A percentile compares a stretch with the other conserved stretches of the same genome.
Conservation (phyloP, 2,888 invertebrate genomes). For the Liodrosophila aerea region DNA sequence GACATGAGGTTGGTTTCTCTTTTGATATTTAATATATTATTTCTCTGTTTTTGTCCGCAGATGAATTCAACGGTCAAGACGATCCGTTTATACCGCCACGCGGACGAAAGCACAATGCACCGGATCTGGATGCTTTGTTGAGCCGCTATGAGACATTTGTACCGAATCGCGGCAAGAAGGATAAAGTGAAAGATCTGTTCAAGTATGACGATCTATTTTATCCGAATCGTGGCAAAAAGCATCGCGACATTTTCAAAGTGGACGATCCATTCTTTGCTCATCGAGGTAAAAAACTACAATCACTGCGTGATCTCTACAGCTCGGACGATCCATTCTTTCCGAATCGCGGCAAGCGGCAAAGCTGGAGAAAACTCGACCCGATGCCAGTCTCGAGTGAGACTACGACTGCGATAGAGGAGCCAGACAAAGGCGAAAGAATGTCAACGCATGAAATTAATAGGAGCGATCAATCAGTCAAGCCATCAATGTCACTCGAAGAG, state of each 20-base stretch:
- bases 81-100: slow-evolving; percentile 81
- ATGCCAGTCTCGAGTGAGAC: slow-evolving; percentile 24
- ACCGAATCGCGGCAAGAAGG: slow-evolving; percentile 82
- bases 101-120: slow-evolving; percentile 79
- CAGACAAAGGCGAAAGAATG: slow-evolving; percentile 62
- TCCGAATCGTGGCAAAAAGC: slow-evolving; percentile 81
- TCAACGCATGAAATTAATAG: slow-evolving; percentile 79
- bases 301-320: slow-evolving; percentile 79
- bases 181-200: slow-evolving; percentile 81
- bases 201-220: slow-evolving; percentile 82
- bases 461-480: slow-evolving; percentile 80
- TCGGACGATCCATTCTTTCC: slow-evolving; percentile 82
- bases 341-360: slow-evolving; percentile 68
- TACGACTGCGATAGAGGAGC: slow-evolving; percentile 33
- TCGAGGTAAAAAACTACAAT: slow-evolving; percentile 80
- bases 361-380: slow-evolving; percentile 44
- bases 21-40: background rate
- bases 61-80: slow-evolving; percentile 47
- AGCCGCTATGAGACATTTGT: slow-evolving; percentile 80
- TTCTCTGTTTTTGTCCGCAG: slow-evolving; percentile 17
- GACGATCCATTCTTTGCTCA: slow-evolving; percentile 81
- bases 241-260: slow-evolving; percentile 45
- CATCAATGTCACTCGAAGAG: slow-evolving; percentile 69
- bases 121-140: slow-evolving; percentile 71
- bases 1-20: slow-evolving; percentile 8